Conservation (phyloP, 1,140 invertebrate genomes). For the Gonioctena quinquepunctata region DNA sequence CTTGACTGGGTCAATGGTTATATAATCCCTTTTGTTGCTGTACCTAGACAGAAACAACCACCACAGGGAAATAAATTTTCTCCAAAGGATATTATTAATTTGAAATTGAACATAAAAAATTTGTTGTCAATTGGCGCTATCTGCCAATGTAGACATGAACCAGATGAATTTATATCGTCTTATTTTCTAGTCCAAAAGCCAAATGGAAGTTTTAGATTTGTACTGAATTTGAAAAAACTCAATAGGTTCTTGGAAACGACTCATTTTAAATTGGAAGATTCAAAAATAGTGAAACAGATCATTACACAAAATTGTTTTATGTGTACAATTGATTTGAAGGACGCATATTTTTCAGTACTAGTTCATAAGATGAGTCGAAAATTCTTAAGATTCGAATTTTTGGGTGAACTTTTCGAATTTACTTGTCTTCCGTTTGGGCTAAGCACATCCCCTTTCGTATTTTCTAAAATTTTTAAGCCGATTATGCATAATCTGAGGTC, state of each 20-base stretch:
- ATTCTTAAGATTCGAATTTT: conserved; percentile 38
- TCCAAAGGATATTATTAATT: too few species aligned
- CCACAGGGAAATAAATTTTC: too few species aligned
- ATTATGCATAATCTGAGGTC: conserved; percentile 17
- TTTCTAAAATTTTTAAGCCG: conserved; percentile 32
- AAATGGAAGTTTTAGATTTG: conserved; percentile 40
- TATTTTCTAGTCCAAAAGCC: conserved; percentile 41
- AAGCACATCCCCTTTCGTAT: conserved; percentile 31
- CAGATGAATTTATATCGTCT: conserved; percentile 39
- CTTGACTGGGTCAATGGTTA: too few species aligned
- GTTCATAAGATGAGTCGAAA: conserved; percentile 19
- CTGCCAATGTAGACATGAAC: background rate
- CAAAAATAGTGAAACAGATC: conserved; percentile 15
- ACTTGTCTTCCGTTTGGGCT: conserved; percentile 29
- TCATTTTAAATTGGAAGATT: conserved; percentile 37
- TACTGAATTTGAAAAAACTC: conserved; percentile 44
- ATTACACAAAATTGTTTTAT: conserved; percentile 34
- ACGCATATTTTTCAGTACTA: conserved; percentile 41
- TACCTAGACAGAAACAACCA: too few species aligned
- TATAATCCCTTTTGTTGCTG: too few species aligned
- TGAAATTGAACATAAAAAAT: too few species aligned
- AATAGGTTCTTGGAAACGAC: conserved; percentile 37
- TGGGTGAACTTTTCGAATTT: conserved; percentile 36
- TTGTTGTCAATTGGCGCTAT: too few species aligned
- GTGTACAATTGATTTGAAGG: conserved; percentile 41